Conservation (phyloP, 2,888 invertebrate species). For the Eueremaeus valkanovi region DNA sequence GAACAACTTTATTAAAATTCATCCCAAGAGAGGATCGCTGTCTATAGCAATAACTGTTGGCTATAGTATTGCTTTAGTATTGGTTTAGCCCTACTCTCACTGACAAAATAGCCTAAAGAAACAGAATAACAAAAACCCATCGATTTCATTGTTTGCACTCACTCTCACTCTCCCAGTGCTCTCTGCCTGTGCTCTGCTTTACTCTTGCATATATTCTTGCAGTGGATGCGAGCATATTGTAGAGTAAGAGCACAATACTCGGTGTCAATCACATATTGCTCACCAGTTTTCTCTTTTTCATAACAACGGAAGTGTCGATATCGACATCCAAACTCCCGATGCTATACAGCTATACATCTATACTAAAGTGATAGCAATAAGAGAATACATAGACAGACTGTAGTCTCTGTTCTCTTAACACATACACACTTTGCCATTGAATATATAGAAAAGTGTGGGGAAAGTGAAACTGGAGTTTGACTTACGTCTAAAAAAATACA, state of each 20-base stretch:
- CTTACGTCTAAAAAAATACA: background rate
- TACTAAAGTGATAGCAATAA: conserved; percentile 10
- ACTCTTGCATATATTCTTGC: background rate
- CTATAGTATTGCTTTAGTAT: conserved; percentile 43
- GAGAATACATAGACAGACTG: no score
- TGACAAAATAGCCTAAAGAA: conserved; percentile 44
- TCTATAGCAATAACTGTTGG: conserved; percentile 43
- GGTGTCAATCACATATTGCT: conserved; percentile 35
- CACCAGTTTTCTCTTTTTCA: conserved; percentile 32
- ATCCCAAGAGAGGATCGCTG: conserved; percentile 35
- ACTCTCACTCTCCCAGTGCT: background rate
- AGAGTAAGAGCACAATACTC: conserved; percentile 20
- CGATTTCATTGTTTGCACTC: conserved; percentile 32
- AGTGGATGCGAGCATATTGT: background rate
- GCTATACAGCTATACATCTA: no score
- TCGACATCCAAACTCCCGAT: conserved; percentile 25
- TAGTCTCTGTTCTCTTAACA: background rate
- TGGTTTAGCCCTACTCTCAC: conserved; percentile 42
- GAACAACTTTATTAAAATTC: conserved; percentile 36
- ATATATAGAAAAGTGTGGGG: conserved; percentile 22
- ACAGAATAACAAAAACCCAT: conserved; percentile 39
- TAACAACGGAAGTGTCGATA: conserved; percentile 33
- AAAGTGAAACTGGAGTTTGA: background rate
- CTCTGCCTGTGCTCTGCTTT: background rate
- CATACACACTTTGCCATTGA: conserved; percentile 22